Evolutionary conservation across 2,888 invertebrate species (phyloP).

Genomic region (Pedicia rivosa): DNA sequence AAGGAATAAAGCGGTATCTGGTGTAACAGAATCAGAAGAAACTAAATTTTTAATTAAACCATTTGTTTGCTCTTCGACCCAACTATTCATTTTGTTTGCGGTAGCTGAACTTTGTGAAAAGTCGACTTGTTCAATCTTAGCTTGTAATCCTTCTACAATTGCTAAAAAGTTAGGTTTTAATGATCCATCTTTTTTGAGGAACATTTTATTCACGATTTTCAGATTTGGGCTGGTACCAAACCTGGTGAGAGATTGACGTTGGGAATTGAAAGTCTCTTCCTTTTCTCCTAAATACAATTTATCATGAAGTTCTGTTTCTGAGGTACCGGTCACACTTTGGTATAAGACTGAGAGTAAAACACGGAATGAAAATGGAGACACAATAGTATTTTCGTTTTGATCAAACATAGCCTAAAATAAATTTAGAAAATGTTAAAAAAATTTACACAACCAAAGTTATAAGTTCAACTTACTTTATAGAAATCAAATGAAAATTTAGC

Average conservation of each 20-base stretch:
- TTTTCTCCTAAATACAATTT: neutral
- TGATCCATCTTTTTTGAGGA: neutral
- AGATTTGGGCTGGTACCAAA: neutral
- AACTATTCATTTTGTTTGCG: neutral
- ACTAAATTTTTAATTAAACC: conserved; percentile 3
- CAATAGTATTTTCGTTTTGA: neutral
- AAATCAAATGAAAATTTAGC: no score
- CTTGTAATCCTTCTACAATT: neutral
- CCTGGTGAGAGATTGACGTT: neutral
- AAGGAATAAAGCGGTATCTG: neutral
- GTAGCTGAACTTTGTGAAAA: neutral
- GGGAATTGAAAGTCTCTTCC: neutral
- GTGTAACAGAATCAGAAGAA: neutral
- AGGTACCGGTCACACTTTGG: neutral
- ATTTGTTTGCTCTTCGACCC: conserved; percentile 1
- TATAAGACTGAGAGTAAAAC: neutral
- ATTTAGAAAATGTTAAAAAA: no score
- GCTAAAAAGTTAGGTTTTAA: neutral
- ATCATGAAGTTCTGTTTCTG: neutral
- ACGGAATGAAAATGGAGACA: conserved; percentile 1
- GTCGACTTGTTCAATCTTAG: neutral
- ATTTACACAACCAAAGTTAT: no score
- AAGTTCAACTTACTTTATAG: no score
- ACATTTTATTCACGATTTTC: conserved; percentile 1
- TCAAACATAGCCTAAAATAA: neutral